These are phyloP conservation scores for Oikopleura dioica DNA, from an alignment of 23 tunicate genomes.

Conservation along the genomic window DNA sequence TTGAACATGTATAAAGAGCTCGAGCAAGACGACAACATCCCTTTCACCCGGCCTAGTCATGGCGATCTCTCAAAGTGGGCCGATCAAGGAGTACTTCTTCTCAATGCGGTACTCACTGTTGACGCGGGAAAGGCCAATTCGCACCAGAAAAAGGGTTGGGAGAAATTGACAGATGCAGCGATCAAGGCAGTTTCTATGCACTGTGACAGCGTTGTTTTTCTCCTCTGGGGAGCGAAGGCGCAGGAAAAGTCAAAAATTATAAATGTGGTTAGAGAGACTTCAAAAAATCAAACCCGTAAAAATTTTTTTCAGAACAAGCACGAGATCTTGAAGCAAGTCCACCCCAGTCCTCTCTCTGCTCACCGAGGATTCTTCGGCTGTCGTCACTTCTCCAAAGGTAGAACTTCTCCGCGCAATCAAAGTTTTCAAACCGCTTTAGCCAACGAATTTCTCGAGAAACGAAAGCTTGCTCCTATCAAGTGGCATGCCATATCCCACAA, in stretches of 20 bases:
- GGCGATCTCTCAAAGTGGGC: constrained; percentile 92
- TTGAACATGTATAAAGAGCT: constrained; percentile 56
- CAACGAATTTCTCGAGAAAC: too few species aligned
- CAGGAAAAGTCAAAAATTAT: constrained; percentile 63
- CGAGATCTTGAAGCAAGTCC: neutral
- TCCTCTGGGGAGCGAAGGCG: constrained; percentile 84
- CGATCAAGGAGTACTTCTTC: constrained; percentile 77
- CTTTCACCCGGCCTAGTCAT: constrained; percentile 24
- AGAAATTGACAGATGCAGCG: constrained; percentile 60
- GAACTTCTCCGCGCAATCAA: too few species aligned
- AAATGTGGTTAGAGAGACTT: constrained; percentile 31
- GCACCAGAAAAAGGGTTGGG: constrained; percentile 98
- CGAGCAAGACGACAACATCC: constrained; percentile 16
- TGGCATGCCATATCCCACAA: too few species aligned
- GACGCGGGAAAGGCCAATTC: constrained; percentile 59
- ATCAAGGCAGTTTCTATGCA: constrained; percentile 31
- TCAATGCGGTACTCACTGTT: constrained; percentile 89
- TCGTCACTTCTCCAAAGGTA: constrained; percentile 56
- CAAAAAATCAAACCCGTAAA: too few species aligned
- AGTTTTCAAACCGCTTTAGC: too few species aligned
- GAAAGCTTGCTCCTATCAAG: too few species aligned
- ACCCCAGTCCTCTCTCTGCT: constrained; percentile 67
- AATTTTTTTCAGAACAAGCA: neutral
- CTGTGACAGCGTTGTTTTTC: constrained; percentile 45
- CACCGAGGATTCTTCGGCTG: constrained; percentile 89